These are phyloP conservation scores for Poeciliopsis turrubarensis DNA, from an alignment of 2,113 vertebrate genomes.

Conservation along the genomic window DNA sequence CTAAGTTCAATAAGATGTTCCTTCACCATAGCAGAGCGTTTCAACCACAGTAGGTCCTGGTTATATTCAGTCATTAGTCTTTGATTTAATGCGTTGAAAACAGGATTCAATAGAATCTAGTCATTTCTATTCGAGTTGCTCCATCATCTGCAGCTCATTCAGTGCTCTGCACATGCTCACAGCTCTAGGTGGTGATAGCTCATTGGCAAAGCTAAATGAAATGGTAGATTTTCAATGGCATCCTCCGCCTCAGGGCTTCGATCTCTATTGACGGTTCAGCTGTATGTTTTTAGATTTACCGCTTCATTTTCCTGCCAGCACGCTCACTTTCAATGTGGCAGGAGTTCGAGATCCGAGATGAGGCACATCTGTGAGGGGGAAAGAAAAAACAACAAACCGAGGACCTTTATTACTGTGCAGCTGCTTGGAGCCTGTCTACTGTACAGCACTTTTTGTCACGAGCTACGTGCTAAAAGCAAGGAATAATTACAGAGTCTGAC, in stretches of 20 bases:
- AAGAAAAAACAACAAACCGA: slow-evolving; percentile 16
- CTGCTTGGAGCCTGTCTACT: slow-evolving; percentile 36
- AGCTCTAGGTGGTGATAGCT: slow-evolving; percentile 29
- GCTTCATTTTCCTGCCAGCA: slow-evolving; percentile 51
- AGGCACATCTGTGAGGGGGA: slow-evolving; percentile 70
- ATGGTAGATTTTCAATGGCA: slow-evolving; percentile 58
- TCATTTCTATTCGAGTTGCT: slow-evolving; percentile 30
- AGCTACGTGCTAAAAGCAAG: slow-evolving; percentile 17
- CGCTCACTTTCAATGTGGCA: slow-evolving; percentile 65
- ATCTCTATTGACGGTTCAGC: slow-evolving; percentile 52
- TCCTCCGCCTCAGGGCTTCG: slow-evolving; percentile 20
- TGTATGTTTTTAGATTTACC: slow-evolving; percentile 70
- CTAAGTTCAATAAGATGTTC: background rate
- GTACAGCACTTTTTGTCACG: slow-evolving; percentile 14
- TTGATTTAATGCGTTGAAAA: slow-evolving; percentile 7
- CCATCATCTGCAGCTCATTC: slow-evolving; percentile 16
- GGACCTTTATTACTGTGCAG: slow-evolving; percentile 43
- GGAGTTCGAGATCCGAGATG: slow-evolving; percentile 50
- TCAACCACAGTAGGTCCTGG: background rate
- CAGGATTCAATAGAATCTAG: slow-evolving; percentile 6
- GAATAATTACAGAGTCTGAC: slow-evolving; percentile 7
- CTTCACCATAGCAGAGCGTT: background rate
- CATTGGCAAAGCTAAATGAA: slow-evolving; percentile 59
- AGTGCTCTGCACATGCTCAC: slow-evolving; percentile 21
- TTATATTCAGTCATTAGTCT: slow-evolving; percentile 3